phyloP scores from a whole-genome alignment of 1,140 invertebrate species.

The Magallana ariakensis region DNA sequence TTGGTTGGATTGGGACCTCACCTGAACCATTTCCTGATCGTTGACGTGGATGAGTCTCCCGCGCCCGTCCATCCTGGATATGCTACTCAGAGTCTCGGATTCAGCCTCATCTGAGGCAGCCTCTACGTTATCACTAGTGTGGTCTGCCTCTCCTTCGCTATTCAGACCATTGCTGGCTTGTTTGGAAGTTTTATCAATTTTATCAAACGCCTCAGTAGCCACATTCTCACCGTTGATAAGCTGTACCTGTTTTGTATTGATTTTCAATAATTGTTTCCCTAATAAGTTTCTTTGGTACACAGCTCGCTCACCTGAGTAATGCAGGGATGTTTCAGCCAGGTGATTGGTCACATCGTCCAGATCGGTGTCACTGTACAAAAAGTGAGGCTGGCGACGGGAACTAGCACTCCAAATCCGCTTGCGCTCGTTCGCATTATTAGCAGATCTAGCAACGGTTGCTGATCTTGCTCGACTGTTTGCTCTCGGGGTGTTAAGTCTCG shows the following conservation, averaged over 20 bases:
- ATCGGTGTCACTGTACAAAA: constrained; percentile 39
- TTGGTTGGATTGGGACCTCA: constrained; percentile 62
- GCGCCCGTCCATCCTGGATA: constrained; percentile 51
- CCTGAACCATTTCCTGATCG: constrained; percentile 29
- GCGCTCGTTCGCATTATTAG: not conserved
- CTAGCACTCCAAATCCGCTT: constrained; percentile 44
- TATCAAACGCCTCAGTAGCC: constrained; percentile 38
- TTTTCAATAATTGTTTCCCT: constrained; percentile 47
- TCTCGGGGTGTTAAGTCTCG: constrained; percentile 38
- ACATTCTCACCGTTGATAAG: constrained; percentile 24
- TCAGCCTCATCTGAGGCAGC: not conserved
- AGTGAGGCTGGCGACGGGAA: not conserved
- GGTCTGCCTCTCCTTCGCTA: constrained; percentile 34
- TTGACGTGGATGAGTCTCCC: constrained; percentile 50
- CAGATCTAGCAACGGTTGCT: constrained; percentile 17
- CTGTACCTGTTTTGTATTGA: constrained; percentile 49
- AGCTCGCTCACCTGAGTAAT: constrained; percentile 56
- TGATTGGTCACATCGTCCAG: constrained; percentile 54
- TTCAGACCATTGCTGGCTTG: constrained; percentile 30
- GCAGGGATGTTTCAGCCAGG: constrained; percentile 57
- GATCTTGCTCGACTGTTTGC: constrained; percentile 43
- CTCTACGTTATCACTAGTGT: constrained; percentile 41
- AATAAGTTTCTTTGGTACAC: constrained; percentile 46
- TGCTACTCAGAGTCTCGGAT: constrained; percentile 25
- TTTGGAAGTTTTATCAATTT: constrained; percentile 49